Conservation (phyloP, 2,113 vertebrate species). For the Acanthisitta chloris region DNA sequence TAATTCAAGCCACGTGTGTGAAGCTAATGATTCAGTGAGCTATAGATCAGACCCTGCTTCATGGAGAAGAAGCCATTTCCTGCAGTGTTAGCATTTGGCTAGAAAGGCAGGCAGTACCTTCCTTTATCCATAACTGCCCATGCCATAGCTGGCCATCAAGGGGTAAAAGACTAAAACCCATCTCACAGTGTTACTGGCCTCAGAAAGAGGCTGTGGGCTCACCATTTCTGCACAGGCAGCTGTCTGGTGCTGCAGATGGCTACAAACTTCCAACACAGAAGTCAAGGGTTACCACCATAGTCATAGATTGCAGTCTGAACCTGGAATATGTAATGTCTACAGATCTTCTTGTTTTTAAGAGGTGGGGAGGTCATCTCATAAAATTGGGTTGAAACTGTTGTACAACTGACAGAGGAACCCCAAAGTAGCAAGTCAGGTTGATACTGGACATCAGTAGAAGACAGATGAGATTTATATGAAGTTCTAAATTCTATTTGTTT, state of each 20-base stretch:
- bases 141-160: neutral
- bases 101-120: neutral
- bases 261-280: neutral
- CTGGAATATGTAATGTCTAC: neutral
- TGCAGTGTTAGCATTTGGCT: neutral
- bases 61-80: neutral
- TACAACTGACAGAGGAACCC: neutral
- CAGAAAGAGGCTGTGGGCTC: neutral
- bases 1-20: neutral
- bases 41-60: neutral
- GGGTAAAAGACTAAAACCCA: neutral
- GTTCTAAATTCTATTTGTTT: neutral
- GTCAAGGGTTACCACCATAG: neutral
- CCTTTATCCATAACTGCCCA: neutral
- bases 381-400: neutral
- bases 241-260: neutral
- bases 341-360: neutral
- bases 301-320: neutral
- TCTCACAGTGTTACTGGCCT: neutral
- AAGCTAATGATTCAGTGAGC: neutral
- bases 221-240: neutral
- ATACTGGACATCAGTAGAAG: neutral
- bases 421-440: neutral
- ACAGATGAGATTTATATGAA: neutral
- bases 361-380: neutral